Conservation (phyloP, 37 sponge, comb jelly and placozoan genomes). For the Halisarca cf. caerulea region DNA sequence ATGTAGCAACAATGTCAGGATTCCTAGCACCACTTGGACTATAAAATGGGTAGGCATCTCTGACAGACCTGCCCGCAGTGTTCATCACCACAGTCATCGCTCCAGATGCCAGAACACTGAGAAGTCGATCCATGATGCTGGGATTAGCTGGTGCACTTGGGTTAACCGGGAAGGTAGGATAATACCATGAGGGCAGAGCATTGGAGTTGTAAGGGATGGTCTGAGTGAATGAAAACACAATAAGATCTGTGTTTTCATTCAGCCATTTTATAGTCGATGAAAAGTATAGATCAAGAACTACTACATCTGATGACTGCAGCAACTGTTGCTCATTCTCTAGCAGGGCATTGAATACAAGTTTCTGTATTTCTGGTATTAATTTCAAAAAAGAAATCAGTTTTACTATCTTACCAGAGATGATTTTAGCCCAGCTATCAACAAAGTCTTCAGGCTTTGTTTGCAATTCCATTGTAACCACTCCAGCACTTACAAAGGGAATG, state of each 20-base stretch:
- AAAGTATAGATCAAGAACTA: neutral
- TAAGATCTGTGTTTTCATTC: neutral
- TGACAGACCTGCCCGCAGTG: neutral
- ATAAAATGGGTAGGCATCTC: neutral
- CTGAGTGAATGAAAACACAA: neutral
- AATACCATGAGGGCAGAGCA: neutral
- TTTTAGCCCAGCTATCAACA: too few species aligned
- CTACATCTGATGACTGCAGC: neutral
- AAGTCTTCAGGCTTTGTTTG: too few species aligned
- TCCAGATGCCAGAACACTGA: neutral
- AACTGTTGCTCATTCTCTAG: neutral
- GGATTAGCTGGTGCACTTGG: neutral
- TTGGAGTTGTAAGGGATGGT: neutral
- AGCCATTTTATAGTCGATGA: neutral
- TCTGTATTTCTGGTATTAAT: neutral
- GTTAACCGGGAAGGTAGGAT: neutral
- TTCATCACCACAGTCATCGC: neutral
- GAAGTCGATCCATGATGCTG: neutral
- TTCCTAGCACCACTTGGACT: neutral
- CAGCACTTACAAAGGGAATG: too few species aligned
- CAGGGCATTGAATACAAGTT: neutral
- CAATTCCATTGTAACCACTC: too few species aligned
- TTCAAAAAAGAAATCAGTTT: neutral
- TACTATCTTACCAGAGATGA: too few species aligned
- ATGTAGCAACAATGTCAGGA: neutral